Base-by-base conservation (phyloP, 2,888 invertebrate species). In the Ceraclea dissimilis region DNA sequence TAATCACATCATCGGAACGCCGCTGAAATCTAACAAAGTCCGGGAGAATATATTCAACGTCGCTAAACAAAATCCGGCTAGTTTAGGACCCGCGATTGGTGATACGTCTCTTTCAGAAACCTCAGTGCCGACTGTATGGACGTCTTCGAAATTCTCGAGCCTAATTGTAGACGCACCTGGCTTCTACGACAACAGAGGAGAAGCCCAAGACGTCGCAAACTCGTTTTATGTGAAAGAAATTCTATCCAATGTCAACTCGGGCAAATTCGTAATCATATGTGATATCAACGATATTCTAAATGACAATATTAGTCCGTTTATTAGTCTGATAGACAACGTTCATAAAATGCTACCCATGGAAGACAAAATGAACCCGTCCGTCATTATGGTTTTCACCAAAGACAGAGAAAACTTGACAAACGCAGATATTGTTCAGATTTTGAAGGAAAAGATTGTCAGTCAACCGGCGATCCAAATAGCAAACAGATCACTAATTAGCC, bases 161-260 rank as follows among this genome's bases (percentile, higher is more conserved):
- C 19, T 49, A 13, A 20, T 49, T 22, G 49, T 49, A 22, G 49
- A 49, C 16, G 11, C 49, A 2, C 49, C 49, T 13, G 49, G 49
- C 16, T 49, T 49, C 49, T 5, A 13, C 2, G 49, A 49, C 16
- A 49, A 49, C 26, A 49, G 49, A 49, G 49, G 49, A 11, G 26
- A 22, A 49, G 21, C 49, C 13, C 49, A 49, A 26, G 49, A 49
- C 26, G 49, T 49, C 10, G 49, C 49, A 2, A 49, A 49, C n/a
- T 17, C 49, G 6, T 49, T 49, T 20, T 26, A 49, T n/a, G 26
- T 49, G 6, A 49, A 26, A 21, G 22, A 49, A 26, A 17, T 49
- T 2, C 4, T 49, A 2, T n/a, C n/a, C 16, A 49, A 49, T 16
- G 22, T 13, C 17, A 49, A 49, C 4, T 22, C 49, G 4, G 22